Base-by-base conservation (phyloP, 2,113 vertebrate genomes). In the Poeciliopsis turrubarensis region DNA sequence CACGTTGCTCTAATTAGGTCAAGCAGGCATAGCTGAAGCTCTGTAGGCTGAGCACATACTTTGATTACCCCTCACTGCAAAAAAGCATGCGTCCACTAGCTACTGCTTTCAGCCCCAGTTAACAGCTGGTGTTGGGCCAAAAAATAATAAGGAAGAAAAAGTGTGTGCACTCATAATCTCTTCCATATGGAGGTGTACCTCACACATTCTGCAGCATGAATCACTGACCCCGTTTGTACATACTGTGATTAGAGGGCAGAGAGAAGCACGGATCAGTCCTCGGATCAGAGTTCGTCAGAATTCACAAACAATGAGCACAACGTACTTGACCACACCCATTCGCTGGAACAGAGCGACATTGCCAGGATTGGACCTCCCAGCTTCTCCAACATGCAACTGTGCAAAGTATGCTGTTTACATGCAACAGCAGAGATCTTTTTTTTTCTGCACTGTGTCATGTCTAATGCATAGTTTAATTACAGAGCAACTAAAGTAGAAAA, bases 311-410 rank as follows among this genome's bases (percentile, higher is more conserved):
- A 79, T 81, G 87, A 83, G 87, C 81, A 86, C 75, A 29, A 83
- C 73, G n/a, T 86, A 86, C 85, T 86, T 81, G 70, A 87, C 91
- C 87, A 86, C 91, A 89, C 91, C 92, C 90, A 66, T 86, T 79
- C 60, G 78, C 76, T 84, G 86, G 86, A 87, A 89, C 80, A 87
- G 67, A 37, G 68, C 31, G 70, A 85, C 80, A 76, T 3, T 86
- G 41, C 81, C 71, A 80, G 78, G 41, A 85, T 39, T 85, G 82
- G 80, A 89, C 82, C 82, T 89, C 83, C 79, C 65, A 79, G 65
- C 47, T 72, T 86, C 64, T 78, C 75, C 64, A 65, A 63, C 68
- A 64, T 80, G 68, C 64, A 76, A 77, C 63, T 70, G 41, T 67
- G 75, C 78, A 87, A 69, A 65, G 72, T 63, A 75, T 17, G 57